Conservation (phyloP, 2,113 vertebrate genomes). For the Mustela lutreola region DNA sequence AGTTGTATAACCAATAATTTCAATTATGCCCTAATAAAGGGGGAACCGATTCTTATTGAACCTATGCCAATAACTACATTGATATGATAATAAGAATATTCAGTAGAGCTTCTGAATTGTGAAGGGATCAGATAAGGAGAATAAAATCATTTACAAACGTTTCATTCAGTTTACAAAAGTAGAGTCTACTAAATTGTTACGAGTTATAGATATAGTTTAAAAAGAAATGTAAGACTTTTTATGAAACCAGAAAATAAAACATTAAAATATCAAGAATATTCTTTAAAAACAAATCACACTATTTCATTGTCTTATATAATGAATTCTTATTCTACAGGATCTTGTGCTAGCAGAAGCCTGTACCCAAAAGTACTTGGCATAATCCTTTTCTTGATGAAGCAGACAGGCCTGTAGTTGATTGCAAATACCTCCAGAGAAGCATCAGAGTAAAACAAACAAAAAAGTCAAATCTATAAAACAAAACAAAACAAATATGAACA, state of each 20-base stretch:
- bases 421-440: not conserved
- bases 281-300: not conserved
- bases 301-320: not conserved
- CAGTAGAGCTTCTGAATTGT: slow-evolving; percentile 35
- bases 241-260: not conserved
- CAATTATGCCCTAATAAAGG: not conserved
- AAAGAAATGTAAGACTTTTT: not conserved
- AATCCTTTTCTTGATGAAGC: not conserved
- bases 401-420: not conserved
- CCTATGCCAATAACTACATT: not conserved
- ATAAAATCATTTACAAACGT: not conserved
- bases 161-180: slow-evolving; percentile 33
- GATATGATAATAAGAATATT: slow-evolving; percentile 13
- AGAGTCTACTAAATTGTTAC: not conserved
- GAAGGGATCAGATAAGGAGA: slow-evolving; percentile 2
- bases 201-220: not conserved
- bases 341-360: not conserved
- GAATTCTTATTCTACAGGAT: not conserved
- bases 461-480: not conserved
- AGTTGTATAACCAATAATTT: slow-evolving; percentile 6
- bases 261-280: slow-evolving; percentile 34
- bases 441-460: slow-evolving; percentile 4
- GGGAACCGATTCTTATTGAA: not conserved
- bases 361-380: not conserved
- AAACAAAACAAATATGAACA: not conserved